Evolutionary conservation across 2,888 invertebrate species (phyloP), one percentile per base, ranked within the genome.

Genomic region (Criorhina ranunculi): DNA sequence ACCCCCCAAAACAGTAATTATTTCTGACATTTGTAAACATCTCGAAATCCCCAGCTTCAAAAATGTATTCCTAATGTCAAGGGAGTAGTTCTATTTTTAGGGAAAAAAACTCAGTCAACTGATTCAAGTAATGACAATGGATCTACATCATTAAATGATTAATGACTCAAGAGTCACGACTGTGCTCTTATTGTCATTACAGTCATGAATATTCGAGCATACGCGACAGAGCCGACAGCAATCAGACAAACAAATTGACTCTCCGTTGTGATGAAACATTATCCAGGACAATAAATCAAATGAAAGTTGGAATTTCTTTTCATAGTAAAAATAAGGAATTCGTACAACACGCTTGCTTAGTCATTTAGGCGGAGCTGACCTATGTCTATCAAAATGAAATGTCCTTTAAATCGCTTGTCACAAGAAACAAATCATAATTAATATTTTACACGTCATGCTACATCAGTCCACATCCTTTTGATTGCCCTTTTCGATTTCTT

Each of bases 91-190:
- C 31, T 53, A 53, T 53, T 31, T 8, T 3, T 31, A 53, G 31
- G 8, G 2, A 46, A 4, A 11, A 40, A 7, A 29, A 1, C 1
- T 4, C 31, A 53, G 12, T 31, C 53, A 15, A 53, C 29, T 31
- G 8, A 33, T 15, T 53, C 1, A 3, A 31, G 2, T 15, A 12
- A 53, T 12, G 15, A 9, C 29, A 5, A 51, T 51, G 12, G 6
- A 31, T 31, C 29, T 29, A 11, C 29, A 31, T 53, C 24, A 31
- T 53, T 31, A 15, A 53, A 53, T 53, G 53, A 53, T 53, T 53
- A 31, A 53, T 53, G 15, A 24, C 24, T 24, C 5, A n/a, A 5
- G 12, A 31, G 31, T 53, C 5, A n/a, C 8, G 12, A 31, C 53
- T 53, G n/a, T n/a, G 31, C 9, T 1, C 8, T 3, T 8, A 8